Evolutionary conservation across 2,113 vertebrate genomes (phyloP).

Genomic region (Nycticryphes semicollaris): DNA sequence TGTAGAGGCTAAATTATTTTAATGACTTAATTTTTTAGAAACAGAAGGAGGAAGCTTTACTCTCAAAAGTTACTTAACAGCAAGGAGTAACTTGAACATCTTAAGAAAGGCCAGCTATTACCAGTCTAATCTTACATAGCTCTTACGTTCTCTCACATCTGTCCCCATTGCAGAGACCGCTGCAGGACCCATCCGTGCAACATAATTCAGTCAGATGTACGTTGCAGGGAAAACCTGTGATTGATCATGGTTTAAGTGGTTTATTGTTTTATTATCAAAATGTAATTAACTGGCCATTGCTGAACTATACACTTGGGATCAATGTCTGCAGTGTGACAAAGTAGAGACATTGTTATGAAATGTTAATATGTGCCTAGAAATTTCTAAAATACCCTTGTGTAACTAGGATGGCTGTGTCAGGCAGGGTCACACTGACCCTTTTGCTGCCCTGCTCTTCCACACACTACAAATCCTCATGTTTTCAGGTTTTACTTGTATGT

Average conservation of each 20-base stretch:
- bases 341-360: background rate
- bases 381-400: background rate
- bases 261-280: background rate
- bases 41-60: background rate
- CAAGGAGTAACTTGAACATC: background rate
- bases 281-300: background rate
- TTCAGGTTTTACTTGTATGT: accelerated
- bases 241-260: background rate
- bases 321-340: background rate
- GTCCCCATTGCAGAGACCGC: background rate
- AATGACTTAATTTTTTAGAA: background rate
- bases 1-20: background rate
- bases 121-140: background rate
- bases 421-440: background rate
- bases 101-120: background rate
- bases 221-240: background rate
- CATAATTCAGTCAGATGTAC: background rate
- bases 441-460: background rate
- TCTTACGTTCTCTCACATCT: background rate
- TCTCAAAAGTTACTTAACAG: background rate
- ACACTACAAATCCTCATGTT: accelerated
- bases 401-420: background rate
- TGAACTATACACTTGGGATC: background rate
- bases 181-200: background rate
- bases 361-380: background rate